Base-by-base conservation (phyloP, 1,140 invertebrate species). In the Tribolium madens region DNA sequence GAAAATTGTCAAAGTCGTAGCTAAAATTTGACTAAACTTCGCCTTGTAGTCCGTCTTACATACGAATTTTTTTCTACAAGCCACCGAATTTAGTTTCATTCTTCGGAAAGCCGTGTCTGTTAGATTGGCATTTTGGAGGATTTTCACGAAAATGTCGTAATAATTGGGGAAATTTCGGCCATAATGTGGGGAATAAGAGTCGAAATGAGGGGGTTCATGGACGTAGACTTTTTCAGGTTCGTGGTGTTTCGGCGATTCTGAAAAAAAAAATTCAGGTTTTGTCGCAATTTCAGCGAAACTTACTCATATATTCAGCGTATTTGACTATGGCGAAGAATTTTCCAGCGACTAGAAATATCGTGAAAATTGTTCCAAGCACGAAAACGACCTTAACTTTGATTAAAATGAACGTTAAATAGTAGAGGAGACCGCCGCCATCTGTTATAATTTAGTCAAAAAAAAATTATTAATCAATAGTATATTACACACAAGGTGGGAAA, bases 361-460 rank as follows among this genome's bases (percentile, higher is more conserved):
- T 79, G 18, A 84, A 80, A 18, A 84, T 79, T 1, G 81, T 81
- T 26, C 84, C 84, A 50, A 85, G 36, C 18, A 84, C 80, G 50
- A 84, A 78, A 6, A 83, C 74, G 12, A 84, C 75, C 75, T 85
- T 85, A 3, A 83, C 21, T 79, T 85, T 85, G 6, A 85, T 79
- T n/a, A 81, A 81, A 15, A 84, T 57, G 68, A 85, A 85, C 6
- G 78, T 76, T 21, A 83, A 69, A 53, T 83, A 82, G 14, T 79
- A 78, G 6, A 83, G 48, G 6, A 79, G 7, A 17, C 77, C 77
- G 33, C 64, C 52, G 0, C 75, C 75, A 73, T 78, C 79, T 78
- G 18, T 9, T 21, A 60, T 10, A 18, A 21, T 21, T 21, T 21
- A 53, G 15, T 17, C 7, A 6, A 3, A 31, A 6, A 31, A 72